Evolutionary conservation across 2,797 vertebrate species (phyloP).

Genomic region (Acropternis orthonyx): DNA sequence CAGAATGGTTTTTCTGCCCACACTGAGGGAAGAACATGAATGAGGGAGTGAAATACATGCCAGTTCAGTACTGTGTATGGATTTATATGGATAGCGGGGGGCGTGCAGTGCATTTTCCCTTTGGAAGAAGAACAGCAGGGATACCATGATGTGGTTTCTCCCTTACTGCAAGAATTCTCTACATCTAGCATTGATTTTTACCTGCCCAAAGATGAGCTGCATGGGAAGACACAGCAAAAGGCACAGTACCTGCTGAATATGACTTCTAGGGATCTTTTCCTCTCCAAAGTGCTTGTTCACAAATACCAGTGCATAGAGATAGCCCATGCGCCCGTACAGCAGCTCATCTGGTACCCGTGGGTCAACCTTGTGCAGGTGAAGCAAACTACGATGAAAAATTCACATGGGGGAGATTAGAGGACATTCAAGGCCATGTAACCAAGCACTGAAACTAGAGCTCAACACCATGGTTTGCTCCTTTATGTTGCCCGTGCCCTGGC

Average conservation of each 20-base stretch:
- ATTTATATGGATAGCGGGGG: rapidly evolving
- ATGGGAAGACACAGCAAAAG: not conserved
- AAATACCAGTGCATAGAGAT: constrained; percentile 88
- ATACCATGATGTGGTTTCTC: not conserved
- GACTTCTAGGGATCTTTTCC: constrained; percentile 86
- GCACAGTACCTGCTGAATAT: constrained; percentile 88
- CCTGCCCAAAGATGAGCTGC: not conserved
- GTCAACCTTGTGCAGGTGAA: constrained; percentile 83
- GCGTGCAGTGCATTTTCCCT: not conserved
- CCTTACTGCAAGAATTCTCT: not conserved
- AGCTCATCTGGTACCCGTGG: constrained; percentile 87
- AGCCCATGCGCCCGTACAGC: constrained; percentile 91
- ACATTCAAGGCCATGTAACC: not conserved
- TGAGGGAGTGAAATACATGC: not conserved
- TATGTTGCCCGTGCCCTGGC: not conserved
- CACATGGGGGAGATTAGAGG: not conserved
- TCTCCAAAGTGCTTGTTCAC: constrained; percentile 90
- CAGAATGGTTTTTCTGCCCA: not conserved
- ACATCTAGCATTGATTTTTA: not conserved
- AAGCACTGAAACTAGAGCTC: not conserved
- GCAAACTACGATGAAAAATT: constrained; percentile 78
- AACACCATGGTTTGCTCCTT: not conserved
- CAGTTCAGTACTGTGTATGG: not conserved
- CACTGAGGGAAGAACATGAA: not conserved
- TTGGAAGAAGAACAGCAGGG: not conserved